These are phyloP conservation scores for Semicossyphus pulcher DNA, from an alignment of 2,113 vertebrate species.

Conservation along the genomic window DNA sequence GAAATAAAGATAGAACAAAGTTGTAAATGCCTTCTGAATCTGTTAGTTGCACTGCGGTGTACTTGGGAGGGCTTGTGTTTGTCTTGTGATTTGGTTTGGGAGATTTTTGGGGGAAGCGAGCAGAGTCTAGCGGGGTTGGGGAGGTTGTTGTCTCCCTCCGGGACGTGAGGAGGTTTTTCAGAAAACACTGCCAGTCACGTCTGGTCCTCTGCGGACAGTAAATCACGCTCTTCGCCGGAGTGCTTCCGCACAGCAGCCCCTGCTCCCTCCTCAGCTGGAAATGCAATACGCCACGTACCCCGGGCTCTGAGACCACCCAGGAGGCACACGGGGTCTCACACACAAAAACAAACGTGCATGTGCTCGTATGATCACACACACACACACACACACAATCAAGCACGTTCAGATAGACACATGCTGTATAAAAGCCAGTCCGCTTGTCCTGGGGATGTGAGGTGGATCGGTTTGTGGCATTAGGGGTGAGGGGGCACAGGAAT, in stretches of 20 bases:
- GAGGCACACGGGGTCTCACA: slow-evolving; percentile 60
- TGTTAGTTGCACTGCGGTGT: slow-evolving; percentile 25
- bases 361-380: slow-evolving; percentile 34
- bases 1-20: slow-evolving; percentile 1
- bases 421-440: slow-evolving; percentile 23
- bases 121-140: slow-evolving; percentile 31
- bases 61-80: slow-evolving; percentile 27
- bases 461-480: slow-evolving; percentile 48
- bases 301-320: slow-evolving; percentile 74
- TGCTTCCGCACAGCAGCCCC: slow-evolving; percentile 64
- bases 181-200: slow-evolving; percentile 72
- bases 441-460: slow-evolving; percentile 56
- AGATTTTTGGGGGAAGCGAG: slow-evolving; percentile 12
- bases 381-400: slow-evolving; percentile 9
- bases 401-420: slow-evolving; percentile 24
- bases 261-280: slow-evolving; percentile 69
- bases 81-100: slow-evolving; percentile 55
- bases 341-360: slow-evolving; percentile 55
- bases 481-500: slow-evolving; percentile 60
- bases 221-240: slow-evolving; percentile 64
- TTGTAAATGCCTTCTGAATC: slow-evolving; percentile 15
- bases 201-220: slow-evolving; percentile 66
- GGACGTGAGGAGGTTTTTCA: slow-evolving; percentile 56
- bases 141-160: slow-evolving; percentile 59
- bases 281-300: slow-evolving; percentile 68